Conservation (phyloP, 30 jellyfish, hydroid and myxozoan species). For the Phacellophora camtschatica region DNA sequence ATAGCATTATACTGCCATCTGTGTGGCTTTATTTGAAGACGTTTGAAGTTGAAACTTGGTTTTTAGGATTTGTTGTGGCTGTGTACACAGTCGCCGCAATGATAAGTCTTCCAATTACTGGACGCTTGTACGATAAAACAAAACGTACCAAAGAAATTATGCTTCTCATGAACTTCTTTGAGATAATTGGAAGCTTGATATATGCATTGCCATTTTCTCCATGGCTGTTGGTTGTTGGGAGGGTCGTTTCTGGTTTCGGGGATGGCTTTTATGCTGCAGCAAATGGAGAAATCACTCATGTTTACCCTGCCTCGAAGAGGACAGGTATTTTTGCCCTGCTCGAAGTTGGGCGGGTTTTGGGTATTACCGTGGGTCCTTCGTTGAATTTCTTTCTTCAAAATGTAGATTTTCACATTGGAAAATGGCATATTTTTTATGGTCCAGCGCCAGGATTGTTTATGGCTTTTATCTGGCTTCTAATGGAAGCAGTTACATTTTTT, state of each 20-base stretch:
- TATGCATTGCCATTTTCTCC: constrained; percentile 89
- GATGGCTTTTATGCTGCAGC: constrained; percentile 99
- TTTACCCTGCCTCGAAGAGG: constrained; percentile 79
- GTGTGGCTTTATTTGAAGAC: constrained; percentile 87
- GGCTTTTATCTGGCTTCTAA: constrained; percentile 85
- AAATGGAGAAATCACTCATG: constrained; percentile 81
- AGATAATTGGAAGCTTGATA: constrained; percentile 81
- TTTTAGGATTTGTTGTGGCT: constrained; percentile 86
- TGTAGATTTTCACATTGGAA: constrained; percentile 71
- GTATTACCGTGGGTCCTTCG: constrained; percentile 93
- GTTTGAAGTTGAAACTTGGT: constrained; percentile 88
- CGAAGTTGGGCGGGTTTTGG: constrained; percentile 93
- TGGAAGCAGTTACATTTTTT: constrained; percentile 70
- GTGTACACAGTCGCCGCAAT: constrained; percentile 85
- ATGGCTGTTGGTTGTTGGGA: constrained; percentile 71
- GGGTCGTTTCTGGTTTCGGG: constrained; percentile 93
- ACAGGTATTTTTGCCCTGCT: constrained; percentile 89
- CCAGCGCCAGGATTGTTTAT: constrained; percentile 95
- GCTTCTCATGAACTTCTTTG: constrained; percentile 76
- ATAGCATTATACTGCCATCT: constrained; percentile 92
- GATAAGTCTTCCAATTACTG: constrained; percentile 91
- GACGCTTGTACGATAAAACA: constrained; percentile 82
- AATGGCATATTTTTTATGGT: constrained; percentile 83
- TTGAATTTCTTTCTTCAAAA: constrained; percentile 80
- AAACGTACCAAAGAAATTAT: constrained; percentile 83